These are phyloP conservation scores for Pseudomyrmex sp. DNA, from an alignment of 1,140 invertebrate genomes.

Conservation along the genomic window DNA sequence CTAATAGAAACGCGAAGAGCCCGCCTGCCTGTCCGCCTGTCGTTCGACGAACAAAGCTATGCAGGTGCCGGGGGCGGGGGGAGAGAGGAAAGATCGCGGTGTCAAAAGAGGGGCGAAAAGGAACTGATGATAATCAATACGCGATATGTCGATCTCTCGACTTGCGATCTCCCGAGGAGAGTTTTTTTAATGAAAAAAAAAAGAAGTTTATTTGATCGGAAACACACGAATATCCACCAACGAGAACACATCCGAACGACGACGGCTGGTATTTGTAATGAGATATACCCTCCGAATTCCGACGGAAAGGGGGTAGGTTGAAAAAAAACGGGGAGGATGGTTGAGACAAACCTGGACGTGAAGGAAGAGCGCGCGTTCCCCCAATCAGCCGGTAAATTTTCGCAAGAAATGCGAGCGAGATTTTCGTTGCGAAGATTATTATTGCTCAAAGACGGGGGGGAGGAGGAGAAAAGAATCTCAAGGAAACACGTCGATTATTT, in stretches of 20 bases:
- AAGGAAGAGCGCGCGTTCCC: constrained; percentile 55
- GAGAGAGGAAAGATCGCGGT: constrained; percentile 29
- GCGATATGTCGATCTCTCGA: background rate
- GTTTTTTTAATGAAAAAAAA: background rate
- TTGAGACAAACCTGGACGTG: background rate
- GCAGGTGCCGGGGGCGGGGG: constrained; percentile 54
- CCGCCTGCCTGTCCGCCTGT: constrained; percentile 49
- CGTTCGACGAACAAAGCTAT: constrained; percentile 68
- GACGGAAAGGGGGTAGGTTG: background rate
- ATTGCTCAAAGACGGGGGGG: background rate
- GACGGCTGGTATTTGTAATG: constrained; percentile 63
- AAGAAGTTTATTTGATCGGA: constrained; percentile 17
- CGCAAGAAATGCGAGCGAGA: background rate
- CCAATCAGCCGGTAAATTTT: constrained; percentile 36
- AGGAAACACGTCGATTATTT: constrained; percentile 3
- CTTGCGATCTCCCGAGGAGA: no score
- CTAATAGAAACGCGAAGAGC: constrained; percentile 77
- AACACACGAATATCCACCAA: constrained; percentile 56
- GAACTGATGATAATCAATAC: constrained; percentile 12
- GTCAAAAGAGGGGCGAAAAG: constrained; percentile 1
- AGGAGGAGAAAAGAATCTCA: background rate
- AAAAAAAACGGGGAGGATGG: background rate
- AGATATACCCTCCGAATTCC: constrained; percentile 50
- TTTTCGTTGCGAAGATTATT: constrained; percentile 27
- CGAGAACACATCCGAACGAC: constrained; percentile 31